phyloP scores from a whole-genome alignment of 2,797 vertebrate genomes.

The Periophthalmus magnuspinnatus region DNA sequence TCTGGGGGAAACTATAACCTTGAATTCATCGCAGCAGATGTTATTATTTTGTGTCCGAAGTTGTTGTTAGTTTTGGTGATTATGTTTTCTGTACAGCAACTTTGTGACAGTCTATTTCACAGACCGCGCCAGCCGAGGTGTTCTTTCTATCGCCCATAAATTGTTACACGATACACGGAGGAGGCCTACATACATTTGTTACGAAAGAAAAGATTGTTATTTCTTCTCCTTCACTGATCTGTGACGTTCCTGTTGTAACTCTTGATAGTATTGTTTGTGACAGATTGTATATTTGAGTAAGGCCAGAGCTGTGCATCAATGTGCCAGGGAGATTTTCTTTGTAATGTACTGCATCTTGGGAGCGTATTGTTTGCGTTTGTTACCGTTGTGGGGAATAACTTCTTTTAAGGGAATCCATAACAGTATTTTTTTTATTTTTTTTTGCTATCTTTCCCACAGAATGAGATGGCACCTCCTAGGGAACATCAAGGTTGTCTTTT shows the following conservation, averaged over 20 bases:
- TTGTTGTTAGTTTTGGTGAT: not conserved
- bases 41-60: conserved; percentile 22
- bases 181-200: conserved; percentile 14
- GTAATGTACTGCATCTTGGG: conserved; percentile 24
- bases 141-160: conserved; percentile 14
- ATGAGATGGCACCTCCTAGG: conserved; percentile 16
- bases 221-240: conserved; percentile 41
- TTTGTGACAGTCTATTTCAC: conserved; percentile 33
- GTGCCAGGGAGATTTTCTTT: conserved; percentile 38
- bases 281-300: conserved; percentile 51
- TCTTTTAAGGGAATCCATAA: conserved; percentile 10
- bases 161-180: conserved; percentile 20
- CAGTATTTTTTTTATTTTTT: too few species aligned
- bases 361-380: conserved; percentile 27
- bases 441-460: conserved; percentile 23
- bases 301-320: conserved; percentile 49
- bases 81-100: conserved; percentile 22
- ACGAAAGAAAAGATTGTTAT: conserved; percentile 10
- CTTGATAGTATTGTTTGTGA: conserved; percentile 53
- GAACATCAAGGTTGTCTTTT: conserved; percentile 34
- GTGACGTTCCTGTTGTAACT: conserved; percentile 37
- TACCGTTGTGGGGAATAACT: conserved; percentile 10
- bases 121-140: conserved; percentile 1
- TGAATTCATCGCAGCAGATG: conserved; percentile 19
- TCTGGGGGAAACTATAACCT: conserved; percentile 11